phyloP scores from a whole-genome alignment of 1,140 invertebrate species.

The Heliconius congener region DNA sequence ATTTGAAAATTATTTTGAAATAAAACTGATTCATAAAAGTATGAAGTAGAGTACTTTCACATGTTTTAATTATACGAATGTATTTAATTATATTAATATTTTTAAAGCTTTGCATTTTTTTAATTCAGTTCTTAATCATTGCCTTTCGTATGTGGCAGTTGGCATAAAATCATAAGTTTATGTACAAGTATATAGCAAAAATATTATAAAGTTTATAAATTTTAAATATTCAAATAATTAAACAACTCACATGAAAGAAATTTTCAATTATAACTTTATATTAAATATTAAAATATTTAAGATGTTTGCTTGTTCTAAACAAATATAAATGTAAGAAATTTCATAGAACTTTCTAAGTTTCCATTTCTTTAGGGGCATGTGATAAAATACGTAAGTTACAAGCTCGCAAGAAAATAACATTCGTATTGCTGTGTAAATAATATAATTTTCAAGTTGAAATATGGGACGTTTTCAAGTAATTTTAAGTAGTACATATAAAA shows the following conservation, averaged over 20 bases:
- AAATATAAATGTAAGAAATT: neutral
- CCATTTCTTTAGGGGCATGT: slow-evolving; percentile 7
- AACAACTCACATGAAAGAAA: no score
- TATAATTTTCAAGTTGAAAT: slow-evolving; percentile 11
- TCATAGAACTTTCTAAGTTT: neutral
- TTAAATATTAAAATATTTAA: neutral
- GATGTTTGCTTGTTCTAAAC: neutral
- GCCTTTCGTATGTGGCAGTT: no score
- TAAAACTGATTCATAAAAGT: neutral
- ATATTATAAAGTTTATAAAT: no score
- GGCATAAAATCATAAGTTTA: no score
- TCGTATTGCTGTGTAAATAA: slow-evolving; percentile 23
- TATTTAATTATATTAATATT: no score
- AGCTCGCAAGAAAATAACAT: slow-evolving; percentile 19
- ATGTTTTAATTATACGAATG: no score
- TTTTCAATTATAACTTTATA: no score
- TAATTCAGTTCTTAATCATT: no score
- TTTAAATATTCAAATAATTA: no score
- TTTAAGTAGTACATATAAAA: neutral
- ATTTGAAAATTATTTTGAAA: neutral
- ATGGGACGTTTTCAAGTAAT: neutral
- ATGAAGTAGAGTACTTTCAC: no score
- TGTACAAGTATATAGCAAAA: no score
- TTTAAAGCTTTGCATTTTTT: no score
- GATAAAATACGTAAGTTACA: slow-evolving; percentile 23